A percentile compares a stretch with the other conserved stretches of the same genome.
phyloP scores from a whole-genome alignment of 2,888 invertebrate species.

The Drosophila paramelanica region DNA sequence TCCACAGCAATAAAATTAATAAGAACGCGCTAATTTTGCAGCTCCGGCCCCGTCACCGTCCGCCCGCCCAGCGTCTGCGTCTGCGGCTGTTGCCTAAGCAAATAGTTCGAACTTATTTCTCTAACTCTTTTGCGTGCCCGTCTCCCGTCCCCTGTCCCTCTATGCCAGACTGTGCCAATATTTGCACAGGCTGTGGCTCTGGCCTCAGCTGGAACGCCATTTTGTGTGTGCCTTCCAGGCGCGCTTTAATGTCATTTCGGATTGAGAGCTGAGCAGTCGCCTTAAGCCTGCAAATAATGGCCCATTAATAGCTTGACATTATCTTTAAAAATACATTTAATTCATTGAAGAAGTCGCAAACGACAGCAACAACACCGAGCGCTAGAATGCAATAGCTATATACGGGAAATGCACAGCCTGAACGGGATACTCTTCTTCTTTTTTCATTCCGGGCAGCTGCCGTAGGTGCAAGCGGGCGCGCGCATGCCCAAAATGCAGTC shows the following conservation, averaged over 20 bases:
- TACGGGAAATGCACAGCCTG: slow-evolving; percentile 20
- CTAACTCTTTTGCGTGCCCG: slow-evolving; percentile 51
- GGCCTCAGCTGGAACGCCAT: slow-evolving; percentile 51
- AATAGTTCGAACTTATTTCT: slow-evolving; percentile 30
- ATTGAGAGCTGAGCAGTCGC: slow-evolving; percentile 13
- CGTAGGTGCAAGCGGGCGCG: slow-evolving; percentile 54
- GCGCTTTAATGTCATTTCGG: slow-evolving; percentile 44
- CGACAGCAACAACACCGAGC: slow-evolving; percentile 4
- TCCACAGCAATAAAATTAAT: slow-evolving; percentile 84
- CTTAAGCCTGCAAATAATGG: slow-evolving; percentile 50
- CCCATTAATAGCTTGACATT: slow-evolving; percentile 59
- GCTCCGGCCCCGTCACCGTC: slow-evolving; percentile 30
- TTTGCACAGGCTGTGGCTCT: slow-evolving; percentile 62
- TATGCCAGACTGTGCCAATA: slow-evolving; percentile 68
- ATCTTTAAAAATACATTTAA: slow-evolving; percentile 62
- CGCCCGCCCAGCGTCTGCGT: slow-evolving; percentile 4
- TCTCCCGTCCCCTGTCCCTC: slow-evolving; percentile 14
- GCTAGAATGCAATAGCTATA: slow-evolving; percentile 52
- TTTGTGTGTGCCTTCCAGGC: slow-evolving; percentile 49
- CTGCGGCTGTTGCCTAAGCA: slow-evolving; percentile 45
- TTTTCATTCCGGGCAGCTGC: slow-evolving; percentile 17
- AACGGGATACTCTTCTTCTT: slow-evolving; percentile 26
- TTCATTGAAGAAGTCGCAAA: slow-evolving; percentile 53
- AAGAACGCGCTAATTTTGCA: slow-evolving; percentile 84
- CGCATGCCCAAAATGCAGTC: slow-evolving; percentile 53